Base-by-base conservation (phyloP, 1,140 invertebrate genomes). In the Dendroctonus valens region DNA sequence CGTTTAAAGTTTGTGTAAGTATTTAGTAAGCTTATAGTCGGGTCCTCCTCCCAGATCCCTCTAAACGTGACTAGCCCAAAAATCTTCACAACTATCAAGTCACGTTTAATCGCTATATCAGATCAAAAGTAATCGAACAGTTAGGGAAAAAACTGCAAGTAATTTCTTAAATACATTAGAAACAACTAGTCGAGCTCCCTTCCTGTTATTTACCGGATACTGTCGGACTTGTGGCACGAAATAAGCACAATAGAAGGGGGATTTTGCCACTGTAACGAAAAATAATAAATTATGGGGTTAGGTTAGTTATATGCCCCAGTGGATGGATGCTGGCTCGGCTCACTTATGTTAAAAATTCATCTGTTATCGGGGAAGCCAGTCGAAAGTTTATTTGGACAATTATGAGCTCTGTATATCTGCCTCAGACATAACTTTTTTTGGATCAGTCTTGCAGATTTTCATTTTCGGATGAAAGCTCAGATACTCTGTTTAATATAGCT, bases 141-240 rank as follows among this genome's bases (percentile, higher is more conserved):
- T 12, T 41, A 53, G 68, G 55, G 68, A 14, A 59, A 70, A 70
- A 70, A 63, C 52, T 70, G 68, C 68, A 70, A 67, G 68, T 70
- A 70, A 70, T 41, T 70, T 55, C 54, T 60, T 70, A 70, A 70
- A 70, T 67, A 64, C 60, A 65, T 67, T 62, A 44, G 59, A 67
- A 70, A 63, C 52, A 59, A 62, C 44, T 65, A 38, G 51, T 15
- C 42, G 26, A 51, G 39, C 60, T 41, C 14, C 60, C 49, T 46
- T 12, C 50, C 39, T n/a, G 14, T 62, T 51, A 51, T 62, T 53
- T 50, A 51, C 59, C 42, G 60, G 37, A 53, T 53, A 26, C 40
- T 53, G 15, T 51, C 40, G 38, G 49, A 38, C 41, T 44, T 64
- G 61, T 49, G 37, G 12, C 53, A 55, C 14, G 26, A 49, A 44